Base-by-base conservation (phyloP, 2,797 vertebrate genomes). In the Sebastolobus alascanus region DNA sequence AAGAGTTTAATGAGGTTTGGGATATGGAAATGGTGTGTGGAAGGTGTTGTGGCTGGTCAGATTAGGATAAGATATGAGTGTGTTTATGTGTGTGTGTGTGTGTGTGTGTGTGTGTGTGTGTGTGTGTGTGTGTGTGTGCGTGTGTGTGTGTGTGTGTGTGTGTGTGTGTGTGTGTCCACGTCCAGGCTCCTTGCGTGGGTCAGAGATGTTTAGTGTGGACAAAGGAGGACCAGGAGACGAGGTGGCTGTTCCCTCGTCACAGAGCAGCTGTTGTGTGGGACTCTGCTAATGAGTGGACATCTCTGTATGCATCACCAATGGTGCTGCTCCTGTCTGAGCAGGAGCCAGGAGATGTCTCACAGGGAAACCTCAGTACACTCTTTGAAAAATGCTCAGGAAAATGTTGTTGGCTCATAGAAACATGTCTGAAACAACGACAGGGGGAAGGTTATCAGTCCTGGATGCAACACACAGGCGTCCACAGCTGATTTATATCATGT, bases 231-330 rank as follows among this genome's bases (percentile, higher is more conserved):
- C 77, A 75, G 84, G 83, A 92, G 93, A 87, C 73, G 79, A 90
- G 90, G 90, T 92, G 94, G 87, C 89, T 89, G 89, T 85, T 87
- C 74, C 88, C 86, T 77, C 82, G 86, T 93, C 90, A 94, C 84
- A 84, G 85, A 90, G 94, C 94, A 95, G 94, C 93, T 95, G 95
- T 70, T 94, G 92, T 94, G 93, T 94, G 93, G 91, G 94, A 92
- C 93, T 85, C 80, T 90, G 91, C 93, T 94, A 94, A 93, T 95
- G 94, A 93, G 85, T 92, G 93, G 94, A 93, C 92, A 89, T 90
- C 84, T 90, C 85, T 90, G 92, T 82, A 73, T 87, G 89, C 84
- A 87, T 94, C 90, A 90, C 86, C 84, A 85, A 85, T 83, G 87
- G 91, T 87, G 79, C 89, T 84, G 84, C 84, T 90, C 84, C 89